Evolutionary conservation across 2,797 vertebrate genomes (phyloP).

Genomic region (Iguana delicatissima): DNA sequence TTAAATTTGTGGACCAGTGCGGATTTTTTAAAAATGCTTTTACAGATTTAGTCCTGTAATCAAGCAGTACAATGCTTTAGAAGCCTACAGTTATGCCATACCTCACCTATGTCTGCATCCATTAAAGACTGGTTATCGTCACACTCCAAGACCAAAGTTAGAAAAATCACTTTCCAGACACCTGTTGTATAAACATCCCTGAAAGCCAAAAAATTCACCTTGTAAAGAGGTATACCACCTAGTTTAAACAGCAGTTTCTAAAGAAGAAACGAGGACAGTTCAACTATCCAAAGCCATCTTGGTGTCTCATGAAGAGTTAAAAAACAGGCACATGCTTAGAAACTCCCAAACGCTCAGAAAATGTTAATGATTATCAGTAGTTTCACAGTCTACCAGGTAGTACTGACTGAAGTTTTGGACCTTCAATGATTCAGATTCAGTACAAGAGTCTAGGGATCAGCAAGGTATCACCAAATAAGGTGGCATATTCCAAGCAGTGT

Average conservation of each 20-base stretch:
- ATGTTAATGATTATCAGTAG: too few species aligned
- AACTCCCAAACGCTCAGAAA: too few species aligned
- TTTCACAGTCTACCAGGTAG: too few species aligned
- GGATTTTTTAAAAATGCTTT: not conserved
- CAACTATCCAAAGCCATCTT: not conserved
- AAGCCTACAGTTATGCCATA: not conserved
- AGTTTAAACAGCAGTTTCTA: not conserved
- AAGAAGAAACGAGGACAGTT: not conserved
- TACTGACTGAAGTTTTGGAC: too few species aligned
- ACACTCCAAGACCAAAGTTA: conserved; percentile 33
- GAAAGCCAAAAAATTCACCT: not conserved
- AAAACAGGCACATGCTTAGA: too few species aligned
- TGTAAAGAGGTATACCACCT: not conserved
- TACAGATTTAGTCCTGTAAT: conserved; percentile 35
- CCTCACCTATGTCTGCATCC: conserved; percentile 44
- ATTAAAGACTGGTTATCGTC: conserved; percentile 43
- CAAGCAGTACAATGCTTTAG: conserved; percentile 12
- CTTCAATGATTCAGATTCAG: too few species aligned
- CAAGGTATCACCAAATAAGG: too few species aligned
- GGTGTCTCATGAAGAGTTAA: not conserved
- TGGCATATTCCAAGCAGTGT: too few species aligned
- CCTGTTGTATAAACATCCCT: not conserved
- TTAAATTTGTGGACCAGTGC: not conserved
- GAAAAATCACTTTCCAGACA: conserved; percentile 1
- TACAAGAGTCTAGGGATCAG: too few species aligned